Percentiles rank a stretch among this genome's conserved stretches.
Evolutionary conservation across 2,888 invertebrate species (phyloP).

Genomic region (Xylocampa areola): DNA sequence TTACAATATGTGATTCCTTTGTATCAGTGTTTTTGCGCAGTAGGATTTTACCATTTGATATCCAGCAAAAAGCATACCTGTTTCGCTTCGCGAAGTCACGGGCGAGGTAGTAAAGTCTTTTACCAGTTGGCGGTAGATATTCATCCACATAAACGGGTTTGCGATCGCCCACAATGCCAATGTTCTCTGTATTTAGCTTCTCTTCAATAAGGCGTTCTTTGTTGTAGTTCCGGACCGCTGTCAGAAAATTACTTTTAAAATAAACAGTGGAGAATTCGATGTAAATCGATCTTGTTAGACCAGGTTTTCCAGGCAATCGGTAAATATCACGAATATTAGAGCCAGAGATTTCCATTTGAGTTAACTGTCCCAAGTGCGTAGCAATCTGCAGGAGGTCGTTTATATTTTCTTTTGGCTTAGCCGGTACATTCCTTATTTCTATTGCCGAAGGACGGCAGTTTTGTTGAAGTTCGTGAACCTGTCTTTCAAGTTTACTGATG

Average conservation of each 20-base stretch:
- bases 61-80: constrained; percentile 1
- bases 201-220: neutral
- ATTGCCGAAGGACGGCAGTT: neutral
- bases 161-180: neutral
- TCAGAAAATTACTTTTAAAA: neutral
- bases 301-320: neutral
- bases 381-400: neutral
- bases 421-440: neutral
- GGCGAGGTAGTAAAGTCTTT: neutral
- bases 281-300: neutral
- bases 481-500: neutral
- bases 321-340: neutral
- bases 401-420: neutral
- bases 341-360: neutral
- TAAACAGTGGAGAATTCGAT: neutral
- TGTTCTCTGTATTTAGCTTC: neutral
- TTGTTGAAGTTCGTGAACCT: neutral
- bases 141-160: constrained; percentile 2
- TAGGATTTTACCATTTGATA: neutral
- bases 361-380: neutral
- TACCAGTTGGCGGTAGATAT: neutral
- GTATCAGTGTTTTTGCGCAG: neutral
- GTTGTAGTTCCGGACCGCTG: neutral
- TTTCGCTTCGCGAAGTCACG: neutral
- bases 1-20: neutral